A percentile compares a stretch with the other conserved stretches of the same genome.
These are phyloP conservation scores for Drosophila truncata DNA, from an alignment of 1,140 invertebrate genomes.

Conservation along the genomic window DNA sequence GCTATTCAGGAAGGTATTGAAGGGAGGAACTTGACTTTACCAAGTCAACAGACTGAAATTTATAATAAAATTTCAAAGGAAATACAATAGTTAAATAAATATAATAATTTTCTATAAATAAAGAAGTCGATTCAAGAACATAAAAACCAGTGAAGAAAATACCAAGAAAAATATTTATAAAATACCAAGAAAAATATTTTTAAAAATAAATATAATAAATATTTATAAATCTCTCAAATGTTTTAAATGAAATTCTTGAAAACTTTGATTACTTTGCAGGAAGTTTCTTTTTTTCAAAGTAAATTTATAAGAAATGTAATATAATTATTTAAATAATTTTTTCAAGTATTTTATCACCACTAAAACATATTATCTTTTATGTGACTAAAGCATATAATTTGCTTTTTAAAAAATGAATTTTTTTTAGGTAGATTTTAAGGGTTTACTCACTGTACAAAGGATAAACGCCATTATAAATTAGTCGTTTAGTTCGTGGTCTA, in stretches of 20 bases:
- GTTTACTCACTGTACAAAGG: not conserved
- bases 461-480: conserved; percentile 9
- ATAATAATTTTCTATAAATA: not conserved
- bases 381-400: not conserved
- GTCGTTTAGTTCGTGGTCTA: conserved; percentile 5
- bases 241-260: not conserved
- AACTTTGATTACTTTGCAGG: not conserved
- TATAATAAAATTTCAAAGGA: not conserved
- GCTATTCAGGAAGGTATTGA: not conserved
- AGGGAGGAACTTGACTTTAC: not conserved
- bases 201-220: not conserved
- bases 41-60: not conserved
- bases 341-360: no score
- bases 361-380: not conserved
- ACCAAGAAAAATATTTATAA: not conserved
- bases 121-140: not conserved
- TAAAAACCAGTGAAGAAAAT: not conserved
- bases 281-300: not conserved
- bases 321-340: not conserved
- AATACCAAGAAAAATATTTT: not conserved
- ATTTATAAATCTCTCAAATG: not conserved
- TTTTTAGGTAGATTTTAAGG: not conserved
- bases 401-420: not conserved
- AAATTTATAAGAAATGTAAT: not conserved
- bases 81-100: not conserved